A percentile compares a stretch with the other conserved stretches of the same genome.
phyloP scores from a whole-genome alignment of 2,888 invertebrate genomes.

The Drosophila pseudotalamancana region DNA sequence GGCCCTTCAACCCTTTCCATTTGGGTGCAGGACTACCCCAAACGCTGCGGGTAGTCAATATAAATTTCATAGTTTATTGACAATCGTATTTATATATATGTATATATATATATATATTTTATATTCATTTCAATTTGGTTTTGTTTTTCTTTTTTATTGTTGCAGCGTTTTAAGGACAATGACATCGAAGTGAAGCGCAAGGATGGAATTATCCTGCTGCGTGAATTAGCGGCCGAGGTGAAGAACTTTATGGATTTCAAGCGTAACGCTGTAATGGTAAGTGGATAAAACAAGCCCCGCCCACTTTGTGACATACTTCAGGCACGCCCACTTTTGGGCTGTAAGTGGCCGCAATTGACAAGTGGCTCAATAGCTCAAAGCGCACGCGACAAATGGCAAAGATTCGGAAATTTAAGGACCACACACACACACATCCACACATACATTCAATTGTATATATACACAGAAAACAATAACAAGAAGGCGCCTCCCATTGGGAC shows the following conservation, averaged over 20 bases:
- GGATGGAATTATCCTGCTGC: slow-evolving; percentile 92
- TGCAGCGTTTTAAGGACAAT: slow-evolving; percentile 92
- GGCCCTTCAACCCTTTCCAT: slow-evolving; percentile 38
- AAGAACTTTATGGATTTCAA: slow-evolving; percentile 97
- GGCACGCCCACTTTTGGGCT: slow-evolving; percentile 4
- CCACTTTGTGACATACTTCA: neutral
- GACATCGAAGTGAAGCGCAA: slow-evolving; percentile 92
- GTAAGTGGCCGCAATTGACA: slow-evolving; percentile 61
- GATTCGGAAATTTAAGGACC: slow-evolving; percentile 51
- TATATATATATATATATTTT: too few relatives aligned
- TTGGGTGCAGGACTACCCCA: neutral
- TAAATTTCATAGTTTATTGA: slow-evolving; percentile 64
- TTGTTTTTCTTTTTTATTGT: slow-evolving; percentile 2
- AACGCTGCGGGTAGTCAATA: slow-evolving; percentile 32
- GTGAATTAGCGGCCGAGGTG: slow-evolving; percentile 95
- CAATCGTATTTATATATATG: slow-evolving; percentile 49
- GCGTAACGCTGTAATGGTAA: slow-evolving; percentile 95
- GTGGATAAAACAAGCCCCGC: slow-evolving; percentile 73
- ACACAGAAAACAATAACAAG: slow-evolving; percentile 46
- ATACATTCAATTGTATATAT: neutral
- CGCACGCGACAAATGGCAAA: slow-evolving; percentile 38
- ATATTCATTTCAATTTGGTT: slow-evolving; percentile 4
- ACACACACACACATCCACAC: slow-evolving; percentile 36
- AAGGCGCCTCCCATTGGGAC: slow-evolving; percentile 40
- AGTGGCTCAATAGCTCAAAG: slow-evolving; percentile 74